A percentile compares a stretch with the other conserved stretches of the same genome.
phyloP scores from a whole-genome alignment of 1,140 invertebrate species.

The Scaptomyza hsui region DNA sequence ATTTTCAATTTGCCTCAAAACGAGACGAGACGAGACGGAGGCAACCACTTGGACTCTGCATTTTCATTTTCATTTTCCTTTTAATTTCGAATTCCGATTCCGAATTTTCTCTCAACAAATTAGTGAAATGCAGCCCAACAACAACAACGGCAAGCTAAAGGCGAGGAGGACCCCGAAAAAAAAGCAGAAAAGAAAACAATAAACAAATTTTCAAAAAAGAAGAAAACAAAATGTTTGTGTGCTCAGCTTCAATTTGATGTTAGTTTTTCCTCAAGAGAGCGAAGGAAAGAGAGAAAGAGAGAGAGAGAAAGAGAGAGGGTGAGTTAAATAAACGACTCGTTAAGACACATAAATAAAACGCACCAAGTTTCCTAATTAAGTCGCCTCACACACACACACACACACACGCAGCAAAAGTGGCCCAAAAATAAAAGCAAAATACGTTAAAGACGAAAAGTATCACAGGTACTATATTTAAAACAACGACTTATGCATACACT shows the following conservation, averaged over 20 bases:
- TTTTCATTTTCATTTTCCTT: slow-evolving; percentile 38
- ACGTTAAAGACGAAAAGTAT: slow-evolving; percentile 26
- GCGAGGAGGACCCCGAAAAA: slow-evolving; percentile 56
- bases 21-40: slow-evolving; percentile 8
- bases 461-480: neutral
- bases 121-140: slow-evolving; percentile 36
- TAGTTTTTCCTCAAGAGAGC: slow-evolving; percentile 21
- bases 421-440: slow-evolving; percentile 54
- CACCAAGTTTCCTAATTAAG: slow-evolving; percentile 78
- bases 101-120: slow-evolving; percentile 39
- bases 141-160: neutral
- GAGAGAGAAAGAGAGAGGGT: slow-evolving; percentile 31
- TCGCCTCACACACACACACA: slow-evolving; percentile 50
- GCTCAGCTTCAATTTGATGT: slow-evolving; percentile 59
- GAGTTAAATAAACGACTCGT: slow-evolving; percentile 78
- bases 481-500: slow-evolving; percentile 1
- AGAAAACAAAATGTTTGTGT: slow-evolving; percentile 68
- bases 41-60: slow-evolving; percentile 16
- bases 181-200: slow-evolving; percentile 76
- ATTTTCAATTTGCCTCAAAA: slow-evolving; percentile 59
- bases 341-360: slow-evolving; percentile 80
- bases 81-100: slow-evolving; percentile 46
- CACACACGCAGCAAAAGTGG: slow-evolving; percentile 37
- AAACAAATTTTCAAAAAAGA: slow-evolving; percentile 64
- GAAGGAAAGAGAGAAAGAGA: neutral